phyloP scores from a whole-genome alignment of 53 echinoderm and acorn worm species.

The Holothuria scabra region DNA sequence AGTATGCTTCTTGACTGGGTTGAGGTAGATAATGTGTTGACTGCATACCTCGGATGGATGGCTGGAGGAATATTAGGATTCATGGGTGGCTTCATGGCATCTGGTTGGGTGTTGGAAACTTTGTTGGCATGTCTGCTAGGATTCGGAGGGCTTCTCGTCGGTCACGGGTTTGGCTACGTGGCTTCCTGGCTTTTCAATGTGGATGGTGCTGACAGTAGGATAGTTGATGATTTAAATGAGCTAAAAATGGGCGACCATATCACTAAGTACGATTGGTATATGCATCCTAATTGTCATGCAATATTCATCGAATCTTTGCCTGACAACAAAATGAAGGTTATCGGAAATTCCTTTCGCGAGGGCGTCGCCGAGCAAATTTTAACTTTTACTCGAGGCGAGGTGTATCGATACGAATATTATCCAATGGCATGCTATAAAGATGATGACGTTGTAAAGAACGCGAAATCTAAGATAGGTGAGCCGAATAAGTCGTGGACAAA shows the following conservation, averaged over 20 bases:
- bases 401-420: slow-evolving; percentile 27
- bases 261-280: slow-evolving; percentile 33
- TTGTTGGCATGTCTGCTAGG: slow-evolving; percentile 26
- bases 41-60: slow-evolving; percentile 38
- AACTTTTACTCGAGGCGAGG: background rate
- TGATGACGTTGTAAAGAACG: background rate
- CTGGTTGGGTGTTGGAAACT: slow-evolving; percentile 22
- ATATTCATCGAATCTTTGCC: slow-evolving; percentile 15
- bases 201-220: background rate
- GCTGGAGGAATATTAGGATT: slow-evolving; percentile 33
- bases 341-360: background rate
- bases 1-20: slow-evolving; percentile 22
- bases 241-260: slow-evolving; percentile 30
- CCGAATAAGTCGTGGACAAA: background rate
- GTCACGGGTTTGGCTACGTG: slow-evolving; percentile 17
- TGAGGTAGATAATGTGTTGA: background rate
- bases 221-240: slow-evolving; percentile 9
- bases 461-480: slow-evolving; percentile 16
- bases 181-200: slow-evolving; percentile 11
- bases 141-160: slow-evolving; percentile 22
- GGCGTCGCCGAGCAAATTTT: slow-evolving; percentile 20
- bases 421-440: background rate
- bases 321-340: slow-evolving; percentile 6
- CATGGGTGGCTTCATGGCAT: slow-evolving; percentile 11
- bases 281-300: slow-evolving; percentile 36